A percentile compares a stretch with the other conserved stretches of the same genome.
These are phyloP conservation scores for Ophion slaviceki DNA, from an alignment of 2,888 invertebrate genomes.

Conservation along the genomic window DNA sequence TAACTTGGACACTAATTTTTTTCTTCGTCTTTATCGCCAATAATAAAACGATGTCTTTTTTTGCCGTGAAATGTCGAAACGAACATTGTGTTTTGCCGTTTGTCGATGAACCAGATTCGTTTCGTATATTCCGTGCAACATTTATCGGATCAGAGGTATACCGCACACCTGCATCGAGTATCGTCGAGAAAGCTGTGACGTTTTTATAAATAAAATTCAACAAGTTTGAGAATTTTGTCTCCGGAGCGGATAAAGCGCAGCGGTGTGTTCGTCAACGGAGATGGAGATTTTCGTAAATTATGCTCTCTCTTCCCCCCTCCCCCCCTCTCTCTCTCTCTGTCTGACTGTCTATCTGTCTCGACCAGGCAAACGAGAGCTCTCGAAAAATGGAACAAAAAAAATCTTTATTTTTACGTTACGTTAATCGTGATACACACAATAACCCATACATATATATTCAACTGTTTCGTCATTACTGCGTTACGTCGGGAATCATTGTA, in stretches of 20 bases:
- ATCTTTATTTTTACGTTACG: constrained; percentile 59
- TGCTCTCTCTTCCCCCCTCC: too few relatives aligned
- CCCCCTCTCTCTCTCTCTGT: too few relatives aligned
- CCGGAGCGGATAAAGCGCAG: not conserved
- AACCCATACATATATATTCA: constrained; percentile 34
- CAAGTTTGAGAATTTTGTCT: not conserved
- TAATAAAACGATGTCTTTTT: constrained; percentile 28
- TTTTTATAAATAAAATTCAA: constrained; percentile 10
- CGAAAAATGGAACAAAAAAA: constrained; percentile 17
- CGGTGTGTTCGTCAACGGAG: not conserved
- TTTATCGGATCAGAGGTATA: constrained; percentile 23
- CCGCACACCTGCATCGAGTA: constrained; percentile 1
- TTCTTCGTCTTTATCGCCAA: not conserved
- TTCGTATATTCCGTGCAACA: constrained; percentile 28
- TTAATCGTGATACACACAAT: constrained; percentile 36
- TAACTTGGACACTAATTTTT: constrained; percentile 75
- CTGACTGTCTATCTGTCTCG: too few relatives aligned
- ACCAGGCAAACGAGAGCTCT: not conserved
- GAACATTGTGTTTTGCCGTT: constrained; percentile 34
- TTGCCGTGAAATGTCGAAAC: constrained; percentile 29
- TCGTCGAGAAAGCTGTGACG: not conserved
- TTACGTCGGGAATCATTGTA: constrained; percentile 59
- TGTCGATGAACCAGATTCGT: constrained; percentile 6
- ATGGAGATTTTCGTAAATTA: too few relatives aligned
- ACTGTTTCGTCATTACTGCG: constrained; percentile 50